Conservation (phyloP, 1,140 invertebrate genomes). For the Lucilia cuprina region DNA sequence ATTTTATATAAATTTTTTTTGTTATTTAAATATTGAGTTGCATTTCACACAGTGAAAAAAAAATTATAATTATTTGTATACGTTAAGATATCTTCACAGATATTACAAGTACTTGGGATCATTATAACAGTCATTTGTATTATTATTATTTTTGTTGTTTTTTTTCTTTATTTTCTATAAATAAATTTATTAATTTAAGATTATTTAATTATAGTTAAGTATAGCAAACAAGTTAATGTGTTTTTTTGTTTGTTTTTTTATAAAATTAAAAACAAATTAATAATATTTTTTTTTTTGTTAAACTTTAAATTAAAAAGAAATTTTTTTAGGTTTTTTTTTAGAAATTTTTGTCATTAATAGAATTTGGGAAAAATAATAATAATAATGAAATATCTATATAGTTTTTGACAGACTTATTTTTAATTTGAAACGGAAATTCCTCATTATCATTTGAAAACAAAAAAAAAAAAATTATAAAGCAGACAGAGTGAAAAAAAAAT, state of each 20-base stretch:
- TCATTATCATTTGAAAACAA: conserved; percentile 4
- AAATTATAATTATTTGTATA: background rate
- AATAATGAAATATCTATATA: conserved; percentile 10
- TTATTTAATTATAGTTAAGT: background rate
- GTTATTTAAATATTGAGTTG: background rate
- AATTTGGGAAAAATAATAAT: background rate
- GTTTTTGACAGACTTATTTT: conserved; percentile 10
- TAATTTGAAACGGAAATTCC: conserved; percentile 10
- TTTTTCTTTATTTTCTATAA: background rate
- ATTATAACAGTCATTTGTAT: background rate
- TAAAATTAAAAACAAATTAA: conserved; percentile 4
- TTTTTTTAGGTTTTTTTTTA: background rate
- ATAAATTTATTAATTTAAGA: background rate
- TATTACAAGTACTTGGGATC: conserved; percentile 5
- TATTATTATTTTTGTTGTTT: background rate
- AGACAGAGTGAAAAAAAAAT: background rate
- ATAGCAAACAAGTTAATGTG: background rate
- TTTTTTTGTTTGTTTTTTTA: background rate
- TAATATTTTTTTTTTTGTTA: background rate
- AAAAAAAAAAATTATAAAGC: background rate
- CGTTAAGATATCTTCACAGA: conserved; percentile 1
- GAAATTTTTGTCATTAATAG: background rate
- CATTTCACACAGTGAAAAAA: conserved; percentile 14
- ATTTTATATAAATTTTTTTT: background rate
- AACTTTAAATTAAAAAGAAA: background rate